These are phyloP conservation scores for Athalia circularis DNA, from an alignment of 2,888 invertebrate genomes.

Conservation along the genomic window DNA sequence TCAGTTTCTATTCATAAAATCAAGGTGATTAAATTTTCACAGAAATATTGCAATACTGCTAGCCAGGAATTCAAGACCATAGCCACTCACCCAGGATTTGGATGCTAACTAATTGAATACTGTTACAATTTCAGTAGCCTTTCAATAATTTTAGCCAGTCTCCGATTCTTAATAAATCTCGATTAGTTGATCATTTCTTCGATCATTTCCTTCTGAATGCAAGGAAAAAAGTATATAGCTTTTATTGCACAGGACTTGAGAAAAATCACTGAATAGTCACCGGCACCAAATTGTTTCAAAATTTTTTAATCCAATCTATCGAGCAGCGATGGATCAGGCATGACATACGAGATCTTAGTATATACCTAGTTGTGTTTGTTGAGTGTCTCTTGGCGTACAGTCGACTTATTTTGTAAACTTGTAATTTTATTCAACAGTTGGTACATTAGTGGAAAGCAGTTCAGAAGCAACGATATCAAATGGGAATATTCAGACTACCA, in stretches of 20 bases:
- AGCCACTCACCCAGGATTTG: neutral
- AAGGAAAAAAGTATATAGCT: constrained; percentile 9
- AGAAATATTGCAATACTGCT: neutral
- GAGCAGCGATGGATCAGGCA: constrained; percentile 21
- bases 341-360: constrained; percentile 21
- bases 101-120: neutral
- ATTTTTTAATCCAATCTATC: constrained; percentile 8
- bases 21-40: neutral
- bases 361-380: constrained; percentile 28
- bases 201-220: constrained; percentile 6
- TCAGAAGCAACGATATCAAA: constrained; percentile 55
- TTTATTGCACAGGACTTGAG: constrained; percentile 34
- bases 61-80: neutral
- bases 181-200: neutral
- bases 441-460: constrained; percentile 53
- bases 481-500: constrained; percentile 54
- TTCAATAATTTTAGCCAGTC: neutral
- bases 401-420: constrained; percentile 10
- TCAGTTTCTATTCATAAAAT: neutral
- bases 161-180: neutral
- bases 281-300: constrained; percentile 18
- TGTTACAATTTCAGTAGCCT: neutral
- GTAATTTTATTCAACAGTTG: constrained; percentile 55
- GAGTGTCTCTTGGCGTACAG: constrained; percentile 1
- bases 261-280: neutral